Percentiles rank a stretch among this genome's conserved stretches.
These are phyloP conservation scores for Parotocinclus haroldoi DNA, from an alignment of 2,797 vertebrate species.

Conservation along the genomic window DNA sequence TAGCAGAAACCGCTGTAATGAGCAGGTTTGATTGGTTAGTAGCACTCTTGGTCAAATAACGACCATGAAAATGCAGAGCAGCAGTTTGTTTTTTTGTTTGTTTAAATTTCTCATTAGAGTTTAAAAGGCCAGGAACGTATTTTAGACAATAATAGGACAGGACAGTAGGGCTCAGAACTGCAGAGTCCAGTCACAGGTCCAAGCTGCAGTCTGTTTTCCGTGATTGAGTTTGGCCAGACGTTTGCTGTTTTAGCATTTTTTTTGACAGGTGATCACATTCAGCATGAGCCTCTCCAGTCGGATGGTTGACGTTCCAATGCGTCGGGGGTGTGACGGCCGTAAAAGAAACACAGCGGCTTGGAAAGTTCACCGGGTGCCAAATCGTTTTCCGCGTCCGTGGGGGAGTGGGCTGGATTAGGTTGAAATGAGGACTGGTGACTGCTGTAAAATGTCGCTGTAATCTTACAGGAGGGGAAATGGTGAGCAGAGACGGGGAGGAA, in stretches of 20 bases:
- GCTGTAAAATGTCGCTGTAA: slow-evolving; percentile 34
- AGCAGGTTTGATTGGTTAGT: no score
- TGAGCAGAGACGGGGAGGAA: no score
- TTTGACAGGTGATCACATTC: slow-evolving; percentile 10
- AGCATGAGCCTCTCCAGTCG: background rate
- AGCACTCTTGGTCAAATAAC: no score
- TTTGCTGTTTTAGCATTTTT: slow-evolving; percentile 23
- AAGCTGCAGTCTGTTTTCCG: slow-evolving; percentile 1
- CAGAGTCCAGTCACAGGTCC: background rate
- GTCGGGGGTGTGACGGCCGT: slow-evolving; percentile 6
- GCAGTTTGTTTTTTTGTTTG: no score
- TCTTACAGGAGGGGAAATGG: slow-evolving; percentile 4
- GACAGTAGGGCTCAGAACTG: background rate
- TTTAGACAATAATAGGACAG: no score
- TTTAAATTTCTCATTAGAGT: background rate
- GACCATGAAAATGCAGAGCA: no score
- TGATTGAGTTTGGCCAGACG: slow-evolving; percentile 8
- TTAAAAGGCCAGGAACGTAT: no score
- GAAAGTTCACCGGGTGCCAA: slow-evolving; percentile 9
- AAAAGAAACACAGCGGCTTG: slow-evolving; percentile 15
- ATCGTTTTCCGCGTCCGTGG: slow-evolving; percentile 17
- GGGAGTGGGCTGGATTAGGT: slow-evolving; percentile 9
- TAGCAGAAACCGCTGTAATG: no score
- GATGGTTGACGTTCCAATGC: slow-evolving; percentile 7
- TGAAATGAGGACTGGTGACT: slow-evolving; percentile 31